Evolutionary conservation across 2,113 vertebrate genomes (phyloP).

Genomic region (Chloropsis cyanopogon): DNA sequence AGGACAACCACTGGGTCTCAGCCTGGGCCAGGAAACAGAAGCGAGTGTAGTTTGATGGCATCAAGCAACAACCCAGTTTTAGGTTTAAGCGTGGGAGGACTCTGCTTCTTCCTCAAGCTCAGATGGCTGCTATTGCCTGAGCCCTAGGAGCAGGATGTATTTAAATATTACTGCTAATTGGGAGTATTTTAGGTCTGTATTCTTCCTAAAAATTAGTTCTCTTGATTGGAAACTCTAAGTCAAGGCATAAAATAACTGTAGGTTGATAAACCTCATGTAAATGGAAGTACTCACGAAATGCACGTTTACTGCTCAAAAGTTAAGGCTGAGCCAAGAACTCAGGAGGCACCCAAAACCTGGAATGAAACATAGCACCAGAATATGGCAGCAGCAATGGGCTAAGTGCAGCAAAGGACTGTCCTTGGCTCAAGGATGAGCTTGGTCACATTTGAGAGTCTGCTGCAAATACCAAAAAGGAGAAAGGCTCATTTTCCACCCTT

Average conservation of each 20-base stretch:
- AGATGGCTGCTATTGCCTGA: conserved; percentile 23
- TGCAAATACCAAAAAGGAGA: neutral
- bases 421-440: neutral
- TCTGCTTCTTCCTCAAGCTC: neutral
- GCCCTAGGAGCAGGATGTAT: conserved; percentile 45
- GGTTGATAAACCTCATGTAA: neutral
- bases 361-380: neutral
- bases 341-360: neutral
- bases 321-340: neutral
- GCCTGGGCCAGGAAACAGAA: neutral
- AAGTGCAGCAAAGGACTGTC: neutral
- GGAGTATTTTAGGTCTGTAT: conserved; percentile 25
- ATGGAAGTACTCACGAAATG: neutral
- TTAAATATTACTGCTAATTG: conserved; percentile 54
- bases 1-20: neutral
- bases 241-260: neutral
- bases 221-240: conserved; percentile 21
- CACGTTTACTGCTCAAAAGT: neutral
- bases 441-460: neutral
- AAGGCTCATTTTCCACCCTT: conserved; percentile 5
- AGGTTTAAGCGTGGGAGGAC: conserved; percentile 8
- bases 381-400: neutral
- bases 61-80: neutral
- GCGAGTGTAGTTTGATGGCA: fast-evolving
- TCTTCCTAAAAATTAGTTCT: conserved; percentile 36